phyloP scores from a whole-genome alignment of 2,888 invertebrate genomes.

The Plagiodera versicolora region DNA sequence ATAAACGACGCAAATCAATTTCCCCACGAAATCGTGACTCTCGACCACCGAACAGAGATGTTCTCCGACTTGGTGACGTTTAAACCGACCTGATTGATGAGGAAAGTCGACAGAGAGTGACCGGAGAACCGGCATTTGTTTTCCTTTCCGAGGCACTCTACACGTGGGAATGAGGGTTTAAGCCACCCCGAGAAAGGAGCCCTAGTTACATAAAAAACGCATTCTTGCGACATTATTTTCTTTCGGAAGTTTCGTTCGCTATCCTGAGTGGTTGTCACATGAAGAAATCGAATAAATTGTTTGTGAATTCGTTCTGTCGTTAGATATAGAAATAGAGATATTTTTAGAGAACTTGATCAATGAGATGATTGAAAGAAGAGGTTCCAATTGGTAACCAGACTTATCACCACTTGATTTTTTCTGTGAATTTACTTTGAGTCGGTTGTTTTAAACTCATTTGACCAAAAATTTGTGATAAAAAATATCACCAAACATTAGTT shows the following conservation, averaged over 20 bases:
- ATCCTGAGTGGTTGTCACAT: not conserved
- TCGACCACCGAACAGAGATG: slow-evolving; percentile 21
- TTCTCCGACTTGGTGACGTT: slow-evolving; percentile 23
- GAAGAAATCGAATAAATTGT: not conserved
- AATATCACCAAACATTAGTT: too few relatives aligned
- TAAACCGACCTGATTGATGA: slow-evolving; percentile 45
- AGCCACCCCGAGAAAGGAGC: slow-evolving; percentile 27
- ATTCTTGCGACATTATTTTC: slow-evolving; percentile 41
- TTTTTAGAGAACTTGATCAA: too few relatives aligned
- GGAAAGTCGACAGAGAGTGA: slow-evolving; percentile 42
- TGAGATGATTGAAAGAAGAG: too few relatives aligned
- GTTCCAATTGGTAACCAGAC: too few relatives aligned
- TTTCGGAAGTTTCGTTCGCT: slow-evolving; percentile 8
- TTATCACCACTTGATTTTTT: too few relatives aligned
- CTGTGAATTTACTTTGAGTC: too few relatives aligned
- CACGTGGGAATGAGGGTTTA: slow-evolving; percentile 30
- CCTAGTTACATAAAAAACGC: slow-evolving; percentile 48
- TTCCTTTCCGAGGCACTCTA: slow-evolving; percentile 44
- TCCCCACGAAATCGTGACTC: slow-evolving; percentile 21
- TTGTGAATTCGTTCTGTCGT: too few relatives aligned
- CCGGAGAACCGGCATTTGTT: slow-evolving; percentile 51
- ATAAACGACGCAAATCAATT: slow-evolving; percentile 25
- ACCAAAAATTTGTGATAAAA: too few relatives aligned
- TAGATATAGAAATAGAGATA: too few relatives aligned
- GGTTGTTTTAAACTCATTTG: too few relatives aligned